Evolutionary conservation across 1,140 invertebrate genomes (phyloP).

Genomic region (Saccostrea cuccullata): DNA sequence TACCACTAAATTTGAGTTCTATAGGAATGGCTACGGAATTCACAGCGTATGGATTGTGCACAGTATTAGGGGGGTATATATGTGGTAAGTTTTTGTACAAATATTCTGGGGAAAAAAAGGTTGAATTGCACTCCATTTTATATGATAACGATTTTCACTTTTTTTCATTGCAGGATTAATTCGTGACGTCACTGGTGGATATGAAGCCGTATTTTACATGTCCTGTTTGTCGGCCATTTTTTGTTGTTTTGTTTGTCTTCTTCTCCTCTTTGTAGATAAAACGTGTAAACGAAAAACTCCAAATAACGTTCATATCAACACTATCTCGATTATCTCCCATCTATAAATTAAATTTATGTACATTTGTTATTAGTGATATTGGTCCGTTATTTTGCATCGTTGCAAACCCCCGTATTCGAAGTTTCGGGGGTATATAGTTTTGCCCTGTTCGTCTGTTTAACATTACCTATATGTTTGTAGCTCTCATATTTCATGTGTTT

Average conservation of each 20-base stretch:
- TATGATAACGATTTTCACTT: background rate
- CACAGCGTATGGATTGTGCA: background rate
- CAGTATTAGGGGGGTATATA: background rate
- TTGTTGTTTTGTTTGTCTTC: background rate
- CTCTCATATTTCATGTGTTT: too few species aligned
- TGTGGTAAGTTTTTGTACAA: background rate
- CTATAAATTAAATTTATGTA: background rate
- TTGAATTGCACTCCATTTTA: too few species aligned
- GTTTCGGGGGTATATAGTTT: too few species aligned
- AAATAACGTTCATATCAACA: background rate
- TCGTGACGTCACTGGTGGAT: background rate
- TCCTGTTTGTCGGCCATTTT: background rate
- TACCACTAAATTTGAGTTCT: background rate
- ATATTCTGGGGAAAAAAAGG: too few species aligned
- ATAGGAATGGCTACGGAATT: slow-evolving; percentile 1
- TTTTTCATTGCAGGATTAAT: background rate
- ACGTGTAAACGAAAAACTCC: background rate
- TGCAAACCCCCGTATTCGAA: too few species aligned
- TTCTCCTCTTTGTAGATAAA: background rate
- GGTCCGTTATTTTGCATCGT: too few species aligned
- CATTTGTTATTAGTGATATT: too few species aligned
- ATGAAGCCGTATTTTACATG: background rate
- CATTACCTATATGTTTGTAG: too few species aligned
- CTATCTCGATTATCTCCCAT: background rate
- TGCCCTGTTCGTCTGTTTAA: too few species aligned